Conservation (phyloP, 2,113 vertebrate genomes). For the Lophotis ruficrista region DNA sequence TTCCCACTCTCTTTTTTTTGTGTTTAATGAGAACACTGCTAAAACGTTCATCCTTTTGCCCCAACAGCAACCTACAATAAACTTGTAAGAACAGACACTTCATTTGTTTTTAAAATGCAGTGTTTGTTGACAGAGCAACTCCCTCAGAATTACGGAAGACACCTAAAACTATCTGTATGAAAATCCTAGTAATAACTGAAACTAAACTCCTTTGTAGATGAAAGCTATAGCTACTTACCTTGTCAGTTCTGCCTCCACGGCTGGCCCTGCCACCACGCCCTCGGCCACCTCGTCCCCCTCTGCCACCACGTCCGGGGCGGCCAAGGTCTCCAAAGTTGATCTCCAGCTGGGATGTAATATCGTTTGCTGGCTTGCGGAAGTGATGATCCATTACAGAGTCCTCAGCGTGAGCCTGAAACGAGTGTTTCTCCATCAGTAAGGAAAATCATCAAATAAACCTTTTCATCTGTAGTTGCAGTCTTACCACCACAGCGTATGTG, state of each 20-base stretch:
- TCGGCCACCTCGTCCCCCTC: conserved; percentile 90
- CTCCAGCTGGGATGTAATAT: conserved; percentile 98
- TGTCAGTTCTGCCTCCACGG: conserved; percentile 92
- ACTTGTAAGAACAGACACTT: accelerated
- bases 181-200: accelerated
- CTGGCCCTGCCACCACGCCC: conserved; percentile 87
- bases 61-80: accelerated
- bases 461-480: accelerated
- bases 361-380: conserved; percentile 98
- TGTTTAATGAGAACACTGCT: not conserved
- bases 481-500: not conserved
- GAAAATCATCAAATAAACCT: accelerated
- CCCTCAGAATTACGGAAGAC: not conserved
- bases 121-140: not conserved
- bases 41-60: not conserved
- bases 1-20: not conserved
- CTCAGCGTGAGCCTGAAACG: conserved; percentile 79
- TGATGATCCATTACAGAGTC: conserved; percentile 92
- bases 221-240: conserved; percentile 75
- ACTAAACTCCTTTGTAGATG: accelerated
- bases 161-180: accelerated
- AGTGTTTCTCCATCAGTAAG: accelerated
- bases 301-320: conserved; percentile 93
- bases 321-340: conserved; percentile 98
- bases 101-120: accelerated